These are phyloP conservation scores for Vipera latastei DNA, from an alignment of 2,797 vertebrate species.

Conservation along the genomic window DNA sequence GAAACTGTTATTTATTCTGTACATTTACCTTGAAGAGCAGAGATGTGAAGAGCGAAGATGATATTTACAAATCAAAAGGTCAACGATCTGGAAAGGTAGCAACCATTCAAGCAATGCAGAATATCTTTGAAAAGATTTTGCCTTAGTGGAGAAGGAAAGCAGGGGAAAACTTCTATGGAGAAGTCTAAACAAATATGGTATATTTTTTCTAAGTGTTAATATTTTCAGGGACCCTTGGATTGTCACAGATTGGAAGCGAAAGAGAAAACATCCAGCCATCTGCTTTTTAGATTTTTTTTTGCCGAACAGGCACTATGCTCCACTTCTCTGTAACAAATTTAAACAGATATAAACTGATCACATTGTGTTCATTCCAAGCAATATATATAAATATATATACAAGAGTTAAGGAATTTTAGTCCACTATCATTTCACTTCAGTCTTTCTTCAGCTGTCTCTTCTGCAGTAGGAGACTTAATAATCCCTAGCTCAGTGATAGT, in stretches of 20 bases:
- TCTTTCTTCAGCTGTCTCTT: background rate
- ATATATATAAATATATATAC: too few species aligned
- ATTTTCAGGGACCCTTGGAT: background rate
- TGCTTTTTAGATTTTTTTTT: background rate
- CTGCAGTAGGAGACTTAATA: background rate
- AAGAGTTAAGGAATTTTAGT: background rate
- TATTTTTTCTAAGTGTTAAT: background rate
- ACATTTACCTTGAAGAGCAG: background rate
- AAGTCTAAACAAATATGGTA: background rate
- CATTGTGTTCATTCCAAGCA: background rate
- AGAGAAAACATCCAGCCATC: background rate
- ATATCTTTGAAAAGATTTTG: background rate
- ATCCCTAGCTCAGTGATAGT: too few species aligned
- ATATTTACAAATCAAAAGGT: conserved; percentile 2
- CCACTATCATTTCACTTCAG: background rate
- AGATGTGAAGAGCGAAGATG: background rate
- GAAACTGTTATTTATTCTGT: background rate
- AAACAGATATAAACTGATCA: background rate
- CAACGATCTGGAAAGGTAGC: background rate
- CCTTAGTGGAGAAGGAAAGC: background rate
- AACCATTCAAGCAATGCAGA: background rate
- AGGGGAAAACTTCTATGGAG: background rate
- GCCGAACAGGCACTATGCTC: background rate
- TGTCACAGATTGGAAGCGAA: background rate
- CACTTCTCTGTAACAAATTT: background rate